Conservation (phyloP, 64 coral and sea anemone species). For the Actinia equina region DNA sequence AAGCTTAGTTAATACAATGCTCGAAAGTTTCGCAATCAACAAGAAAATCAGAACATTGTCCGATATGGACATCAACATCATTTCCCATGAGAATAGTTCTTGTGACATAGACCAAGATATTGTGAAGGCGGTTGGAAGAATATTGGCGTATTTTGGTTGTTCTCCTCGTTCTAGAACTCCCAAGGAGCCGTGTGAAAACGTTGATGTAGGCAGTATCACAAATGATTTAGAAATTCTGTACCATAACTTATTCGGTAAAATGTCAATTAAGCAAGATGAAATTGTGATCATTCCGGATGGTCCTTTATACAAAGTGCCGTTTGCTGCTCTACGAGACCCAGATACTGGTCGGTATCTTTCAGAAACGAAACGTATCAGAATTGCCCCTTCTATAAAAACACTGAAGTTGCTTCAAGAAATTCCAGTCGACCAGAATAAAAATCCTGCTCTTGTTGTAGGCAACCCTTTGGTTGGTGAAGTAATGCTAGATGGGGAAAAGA, state of each 20-base stretch:
- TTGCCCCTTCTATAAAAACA: slow-evolving; percentile 37
- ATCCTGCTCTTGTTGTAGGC: slow-evolving; percentile 34
- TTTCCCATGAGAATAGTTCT: background rate
- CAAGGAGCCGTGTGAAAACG: background rate
- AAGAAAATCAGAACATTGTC: background rate
- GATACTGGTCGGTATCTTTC: slow-evolving; percentile 26
- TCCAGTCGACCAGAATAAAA: slow-evolving; percentile 13
- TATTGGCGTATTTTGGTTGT: background rate
- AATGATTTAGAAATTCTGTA: background rate
- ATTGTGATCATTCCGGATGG: slow-evolving; percentile 48
- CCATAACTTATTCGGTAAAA: background rate
- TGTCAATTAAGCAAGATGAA: background rate
- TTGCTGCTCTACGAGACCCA: slow-evolving; percentile 41
- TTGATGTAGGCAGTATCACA: background rate
- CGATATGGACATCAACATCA: background rate
- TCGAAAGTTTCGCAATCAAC: too few relatives aligned
- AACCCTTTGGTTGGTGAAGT: slow-evolving; percentile 29
- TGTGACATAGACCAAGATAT: background rate
- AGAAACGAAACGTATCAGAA: slow-evolving; percentile 14
- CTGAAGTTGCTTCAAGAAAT: slow-evolving; percentile 27
- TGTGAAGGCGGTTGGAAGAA: background rate
- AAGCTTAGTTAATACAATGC: background rate
- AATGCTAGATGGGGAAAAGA: slow-evolving; percentile 22
- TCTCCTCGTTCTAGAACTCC: background rate
- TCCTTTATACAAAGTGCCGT: slow-evolving; percentile 33